Conservation (phyloP, 2,888 invertebrate species). For the Mimas tiliae region DNA sequence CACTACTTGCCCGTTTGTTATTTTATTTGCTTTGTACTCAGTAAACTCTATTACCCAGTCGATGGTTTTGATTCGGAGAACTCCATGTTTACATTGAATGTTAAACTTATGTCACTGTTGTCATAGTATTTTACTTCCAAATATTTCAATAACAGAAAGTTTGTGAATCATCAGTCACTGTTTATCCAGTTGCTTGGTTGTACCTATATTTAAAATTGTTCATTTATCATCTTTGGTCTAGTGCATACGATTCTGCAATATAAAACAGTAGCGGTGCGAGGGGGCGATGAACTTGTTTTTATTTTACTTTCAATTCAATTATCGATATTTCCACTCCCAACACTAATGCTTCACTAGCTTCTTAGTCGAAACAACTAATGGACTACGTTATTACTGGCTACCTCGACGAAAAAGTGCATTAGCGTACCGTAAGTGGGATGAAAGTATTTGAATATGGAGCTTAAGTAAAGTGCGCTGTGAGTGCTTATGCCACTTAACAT, state of each 20-base stretch:
- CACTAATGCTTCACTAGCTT: conserved; percentile 54
- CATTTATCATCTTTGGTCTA: conserved; percentile 14
- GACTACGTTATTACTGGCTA: conserved; percentile 73
- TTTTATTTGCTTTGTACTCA: conserved; percentile 79
- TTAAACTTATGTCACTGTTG: conserved; percentile 74
- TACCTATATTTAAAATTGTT: conserved; percentile 29
- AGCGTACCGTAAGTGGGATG: conserved; percentile 76
- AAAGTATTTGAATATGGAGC: conserved; percentile 81
- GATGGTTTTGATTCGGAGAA: conserved; percentile 80
- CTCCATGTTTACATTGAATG: conserved; percentile 74
- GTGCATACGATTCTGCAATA: conserved; percentile 10
- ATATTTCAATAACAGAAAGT: conserved; percentile 65
- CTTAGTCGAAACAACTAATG: conserved; percentile 74
- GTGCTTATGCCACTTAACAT: conserved; percentile 75
- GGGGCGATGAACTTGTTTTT: conserved; percentile 24
- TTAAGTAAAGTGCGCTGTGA: conserved; percentile 75
- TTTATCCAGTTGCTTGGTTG: conserved; percentile 56
- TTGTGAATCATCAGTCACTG: conserved; percentile 55
- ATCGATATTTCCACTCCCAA: conserved; percentile 54
- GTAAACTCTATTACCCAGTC: conserved; percentile 77
- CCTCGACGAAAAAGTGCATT: conserved; percentile 80
- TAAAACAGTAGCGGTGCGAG: conserved; percentile 6
- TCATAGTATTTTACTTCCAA: conserved; percentile 72
- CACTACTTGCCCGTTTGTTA: conserved; percentile 67
- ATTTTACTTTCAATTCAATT: conserved; percentile 40